Conservation (phyloP, 2,888 invertebrate species). For the Drosophila birchii region DNA sequence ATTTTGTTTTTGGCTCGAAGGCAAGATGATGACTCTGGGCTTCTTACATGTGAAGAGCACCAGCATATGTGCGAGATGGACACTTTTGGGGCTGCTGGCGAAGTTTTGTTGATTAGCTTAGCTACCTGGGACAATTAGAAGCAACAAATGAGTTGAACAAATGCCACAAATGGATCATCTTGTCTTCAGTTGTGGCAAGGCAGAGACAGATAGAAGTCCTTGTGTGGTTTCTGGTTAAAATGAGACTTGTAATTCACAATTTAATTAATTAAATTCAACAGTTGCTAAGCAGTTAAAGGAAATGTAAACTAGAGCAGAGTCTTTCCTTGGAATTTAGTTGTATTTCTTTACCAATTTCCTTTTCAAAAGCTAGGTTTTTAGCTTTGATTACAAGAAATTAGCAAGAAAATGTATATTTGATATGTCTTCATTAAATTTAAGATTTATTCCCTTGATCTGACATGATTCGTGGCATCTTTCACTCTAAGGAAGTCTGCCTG, state of each 20-base stretch:
- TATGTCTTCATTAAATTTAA: too few relatives aligned
- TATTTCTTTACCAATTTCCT: too few relatives aligned
- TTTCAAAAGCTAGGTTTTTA: not conserved
- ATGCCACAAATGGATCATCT: constrained; percentile 34
- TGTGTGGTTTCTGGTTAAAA: not conserved
- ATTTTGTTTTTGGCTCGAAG: constrained; percentile 2
- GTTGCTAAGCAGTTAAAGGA: not conserved
- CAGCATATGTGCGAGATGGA: constrained; percentile 63
- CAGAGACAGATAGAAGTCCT: not conserved
- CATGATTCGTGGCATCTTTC: not conserved
- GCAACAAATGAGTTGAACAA: constrained; percentile 29
- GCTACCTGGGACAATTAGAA: constrained; percentile 35
- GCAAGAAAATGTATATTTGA: not conserved
- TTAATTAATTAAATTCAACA: not conserved
- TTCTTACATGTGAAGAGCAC: constrained; percentile 69
- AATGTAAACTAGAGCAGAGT: not conserved
- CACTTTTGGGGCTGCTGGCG: constrained; percentile 36
- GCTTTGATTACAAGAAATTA: not conserved
- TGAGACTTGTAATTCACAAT: not conserved
- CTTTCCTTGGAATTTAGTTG: not conserved
- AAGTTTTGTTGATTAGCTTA: constrained; percentile 32
- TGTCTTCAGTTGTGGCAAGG: not conserved
- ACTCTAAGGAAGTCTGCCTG: not conserved
- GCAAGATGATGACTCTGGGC: constrained; percentile 24
- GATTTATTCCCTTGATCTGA: not conserved